Percentiles rank a stretch among this genome's conserved stretches.
Evolutionary conservation across 92 coral and sea anemone species (phyloP).

Genomic region (Porites lobata): DNA sequence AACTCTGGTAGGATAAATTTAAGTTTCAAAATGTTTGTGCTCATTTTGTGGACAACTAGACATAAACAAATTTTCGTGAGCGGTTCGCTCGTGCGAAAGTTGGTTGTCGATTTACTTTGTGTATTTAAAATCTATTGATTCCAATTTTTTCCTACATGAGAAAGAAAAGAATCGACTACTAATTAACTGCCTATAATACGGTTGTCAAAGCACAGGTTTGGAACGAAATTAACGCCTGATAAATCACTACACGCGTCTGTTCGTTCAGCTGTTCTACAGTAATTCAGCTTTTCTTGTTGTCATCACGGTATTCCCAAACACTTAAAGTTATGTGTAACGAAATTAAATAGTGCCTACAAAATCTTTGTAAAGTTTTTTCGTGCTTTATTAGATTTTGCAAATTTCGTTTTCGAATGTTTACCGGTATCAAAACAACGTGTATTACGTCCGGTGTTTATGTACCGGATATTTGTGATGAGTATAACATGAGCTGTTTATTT

Average conservation of each 20-base stretch:
- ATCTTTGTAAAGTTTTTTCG: neutral
- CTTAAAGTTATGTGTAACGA: neutral
- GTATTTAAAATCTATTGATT: neutral
- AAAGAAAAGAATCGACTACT: neutral
- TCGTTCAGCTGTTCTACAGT: neutral
- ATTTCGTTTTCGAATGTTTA: neutral
- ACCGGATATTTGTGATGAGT: too few relatives aligned
- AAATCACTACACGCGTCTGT: neutral
- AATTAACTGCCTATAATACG: neutral
- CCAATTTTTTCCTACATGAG: neutral
- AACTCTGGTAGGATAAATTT: constrained; percentile 82
- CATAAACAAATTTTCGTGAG: neutral
- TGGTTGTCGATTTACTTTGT: neutral
- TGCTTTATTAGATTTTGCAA: neutral
- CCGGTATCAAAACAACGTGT: too few relatives aligned
- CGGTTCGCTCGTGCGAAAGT: neutral
- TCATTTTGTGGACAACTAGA: constrained; percentile 6
- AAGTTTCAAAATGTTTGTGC: neutral
- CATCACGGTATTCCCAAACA: neutral
- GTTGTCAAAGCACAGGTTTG: neutral
- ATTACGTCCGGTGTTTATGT: too few relatives aligned
- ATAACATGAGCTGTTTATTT: too few relatives aligned
- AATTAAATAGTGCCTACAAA: neutral
- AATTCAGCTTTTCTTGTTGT: neutral
- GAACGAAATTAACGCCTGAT: neutral